These are phyloP conservation scores for Candidula unifasciata DNA, from an alignment of 2,888 invertebrate genomes.

Conservation along the genomic window DNA sequence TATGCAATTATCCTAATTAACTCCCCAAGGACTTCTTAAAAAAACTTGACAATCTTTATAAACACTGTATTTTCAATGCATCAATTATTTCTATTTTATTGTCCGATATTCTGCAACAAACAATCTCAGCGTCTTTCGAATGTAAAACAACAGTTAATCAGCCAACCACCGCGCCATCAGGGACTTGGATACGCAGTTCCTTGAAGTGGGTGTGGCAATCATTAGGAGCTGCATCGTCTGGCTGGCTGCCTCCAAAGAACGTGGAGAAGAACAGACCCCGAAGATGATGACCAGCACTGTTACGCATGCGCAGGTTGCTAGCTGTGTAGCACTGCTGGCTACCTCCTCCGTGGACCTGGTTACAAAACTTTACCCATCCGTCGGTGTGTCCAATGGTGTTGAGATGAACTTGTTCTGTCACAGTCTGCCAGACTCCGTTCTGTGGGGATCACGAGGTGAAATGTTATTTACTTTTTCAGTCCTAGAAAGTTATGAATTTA, in stretches of 20 bases:
- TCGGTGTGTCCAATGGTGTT: constrained; percentile 58
- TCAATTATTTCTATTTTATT: no score
- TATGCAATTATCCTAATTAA: no score
- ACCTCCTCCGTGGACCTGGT: not conserved
- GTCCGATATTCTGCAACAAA: no score
- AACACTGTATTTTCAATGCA: no score
- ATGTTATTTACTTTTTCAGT: not conserved
- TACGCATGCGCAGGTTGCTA: constrained; percentile 54
- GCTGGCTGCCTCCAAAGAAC: constrained; percentile 59
- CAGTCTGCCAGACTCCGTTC: constrained; percentile 59
- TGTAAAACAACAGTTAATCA: not conserved
- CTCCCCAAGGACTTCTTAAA: no score
- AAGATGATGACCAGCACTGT: constrained; percentile 38
- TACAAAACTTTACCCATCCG: constrained; percentile 48
- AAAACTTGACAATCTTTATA: no score
- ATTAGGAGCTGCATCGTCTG: constrained; percentile 55
- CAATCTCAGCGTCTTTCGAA: not conserved
- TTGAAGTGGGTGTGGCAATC: constrained; percentile 53
- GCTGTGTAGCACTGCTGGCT: constrained; percentile 52
- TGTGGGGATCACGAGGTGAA: not conserved
- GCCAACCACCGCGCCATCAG: constrained; percentile 26
- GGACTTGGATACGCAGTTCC: constrained; percentile 27
- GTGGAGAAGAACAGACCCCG: constrained; percentile 59
- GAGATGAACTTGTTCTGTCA: constrained; percentile 63
- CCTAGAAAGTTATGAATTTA: no score